Base-by-base conservation (phyloP, 1,140 invertebrate genomes). In the Lucilia cuprina region DNA sequence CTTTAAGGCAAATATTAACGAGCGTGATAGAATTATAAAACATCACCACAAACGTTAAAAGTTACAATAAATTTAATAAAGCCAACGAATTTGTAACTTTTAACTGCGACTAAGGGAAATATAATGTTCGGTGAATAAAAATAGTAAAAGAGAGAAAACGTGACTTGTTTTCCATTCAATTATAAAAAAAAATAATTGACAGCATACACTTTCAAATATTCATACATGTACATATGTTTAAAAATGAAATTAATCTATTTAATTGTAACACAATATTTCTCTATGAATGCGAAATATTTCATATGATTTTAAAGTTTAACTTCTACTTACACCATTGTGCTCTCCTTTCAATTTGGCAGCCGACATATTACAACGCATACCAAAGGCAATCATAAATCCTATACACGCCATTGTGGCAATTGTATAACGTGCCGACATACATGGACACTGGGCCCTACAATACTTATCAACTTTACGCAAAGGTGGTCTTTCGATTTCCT, bases 291-390 rank as follows among this genome's bases (percentile, higher is more conserved):
- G 19, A 5, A 2, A 17, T 65, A 7, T 10, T 82, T 55, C 2
- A 55, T 41, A 41, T 41, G 35, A 41, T 41, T 35, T 78, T 35
- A 34, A 21, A 82, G n/a, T 83, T 60, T 19, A 7, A 74, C 70
- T 2, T 70, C 5, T 74, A 89, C 91, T 91, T 86, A 93, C 92
- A 86, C 92, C 91, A 82, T 94, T 93, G 74, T 88, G 88, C 88
- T 93, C 93, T 85, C 93, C 92, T 85, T 94, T 93, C 55, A 99
- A 93, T 89, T 99, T 98, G 17, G 98, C 98, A 90, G 99, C 97
- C 14, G 98, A 97, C 96, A 99, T 97, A 91, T 99, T 99, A 92
- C 97, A 98, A 80, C 98, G 94, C 94, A 98, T 98, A 13, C 97
- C 97, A 88, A 98, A 98, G 87, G 96, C 97, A 88, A 98, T 98